A percentile compares a stretch with the other conserved stretches of the same genome.
Evolutionary conservation across 1,140 invertebrate genomes (phyloP).

Genomic region (Heliconius eleuchia): DNA sequence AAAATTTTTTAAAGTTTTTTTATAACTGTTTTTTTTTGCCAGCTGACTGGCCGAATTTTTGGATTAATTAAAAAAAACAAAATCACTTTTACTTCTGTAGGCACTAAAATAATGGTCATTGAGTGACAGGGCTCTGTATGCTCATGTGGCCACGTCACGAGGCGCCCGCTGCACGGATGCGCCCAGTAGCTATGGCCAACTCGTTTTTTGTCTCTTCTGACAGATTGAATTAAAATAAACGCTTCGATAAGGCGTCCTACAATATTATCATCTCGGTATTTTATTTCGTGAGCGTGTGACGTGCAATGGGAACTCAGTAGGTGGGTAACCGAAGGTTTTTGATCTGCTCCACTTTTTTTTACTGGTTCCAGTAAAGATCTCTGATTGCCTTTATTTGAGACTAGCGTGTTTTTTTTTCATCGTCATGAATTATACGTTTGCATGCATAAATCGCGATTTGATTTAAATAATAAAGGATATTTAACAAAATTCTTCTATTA

Average conservation of each 20-base stretch:
- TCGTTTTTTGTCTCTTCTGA: slow-evolving; percentile 76
- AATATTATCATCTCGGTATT: slow-evolving; percentile 76
- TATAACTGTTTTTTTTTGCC: too few species aligned
- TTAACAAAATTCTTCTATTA: neutral
- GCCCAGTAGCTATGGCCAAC: slow-evolving; percentile 68
- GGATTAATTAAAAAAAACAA: neutral
- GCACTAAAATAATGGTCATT: slow-evolving; percentile 35
- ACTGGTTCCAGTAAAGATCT: slow-evolving; percentile 46
- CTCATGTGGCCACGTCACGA: slow-evolving; percentile 63
- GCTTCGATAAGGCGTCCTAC: slow-evolving; percentile 74
- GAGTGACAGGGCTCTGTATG: slow-evolving; percentile 47
- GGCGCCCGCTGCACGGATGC: slow-evolving; percentile 54
- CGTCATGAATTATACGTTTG: neutral
- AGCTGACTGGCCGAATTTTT: too few species aligned
- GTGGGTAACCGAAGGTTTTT: slow-evolving; percentile 62
- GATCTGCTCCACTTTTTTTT: slow-evolving; percentile 58
- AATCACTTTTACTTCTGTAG: neutral
- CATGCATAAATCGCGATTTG: neutral
- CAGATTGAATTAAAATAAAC: slow-evolving; percentile 81
- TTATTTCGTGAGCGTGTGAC: slow-evolving; percentile 73
- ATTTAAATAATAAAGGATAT: neutral
- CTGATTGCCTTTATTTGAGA: slow-evolving; percentile 37
- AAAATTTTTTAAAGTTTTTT: too few species aligned
- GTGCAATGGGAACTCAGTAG: slow-evolving; percentile 70
- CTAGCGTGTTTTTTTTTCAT: neutral